Evolutionary conservation across 2,113 vertebrate species (phyloP), one percentile per base, ranked within the genome.

Genomic region (Struthidea cinerea): DNA sequence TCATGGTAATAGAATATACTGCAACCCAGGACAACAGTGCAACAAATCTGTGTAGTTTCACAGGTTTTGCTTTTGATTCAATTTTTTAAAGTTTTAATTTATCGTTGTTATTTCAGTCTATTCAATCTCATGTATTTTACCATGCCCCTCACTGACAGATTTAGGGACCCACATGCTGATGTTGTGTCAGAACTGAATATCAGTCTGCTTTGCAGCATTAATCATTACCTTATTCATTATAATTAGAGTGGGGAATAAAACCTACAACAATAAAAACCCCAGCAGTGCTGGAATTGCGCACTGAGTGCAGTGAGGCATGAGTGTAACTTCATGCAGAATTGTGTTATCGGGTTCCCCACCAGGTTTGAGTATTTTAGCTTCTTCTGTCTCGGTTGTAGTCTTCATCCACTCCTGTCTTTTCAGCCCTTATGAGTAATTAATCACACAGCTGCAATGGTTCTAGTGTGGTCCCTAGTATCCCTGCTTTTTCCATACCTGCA

Each of bases 171-270:
- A 64, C 75, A 64, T 50, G 35, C 65, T 85, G 93, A 41, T 90
- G 21, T 84, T 81, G 42, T 89, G 85, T 68, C 57, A 64, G 37
- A 49, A 60, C 23, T 60, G 41, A 88, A 32, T 70, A 78, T 59
- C 67, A 88, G 53, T 64, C 53, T 75, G 35, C 35, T 92, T 82
- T 73, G 37, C 37, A 76, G 70, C 52, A 76, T 88, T 85, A 87
- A 85, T 93, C 75, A 83, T 84, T 87, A 67, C 44, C 59, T 59
- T 91, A 84, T 95, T 95, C 21, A 21, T 91, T 90, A 73, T 85
- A 85, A 90, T 92, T 76, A 90, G 57, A 90, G 79, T 60, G 24
- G 35, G 37, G 68, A 96, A 91, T 83, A 94, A 92, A 92, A 42
- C 50, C 26, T 68, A 39, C 53, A 80, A 83, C 33, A 68, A 42